Evolutionary conservation across 2,797 vertebrate species (phyloP), one percentile per base, ranked within the genome.

Genomic region (Anguilla marmorata): DNA sequence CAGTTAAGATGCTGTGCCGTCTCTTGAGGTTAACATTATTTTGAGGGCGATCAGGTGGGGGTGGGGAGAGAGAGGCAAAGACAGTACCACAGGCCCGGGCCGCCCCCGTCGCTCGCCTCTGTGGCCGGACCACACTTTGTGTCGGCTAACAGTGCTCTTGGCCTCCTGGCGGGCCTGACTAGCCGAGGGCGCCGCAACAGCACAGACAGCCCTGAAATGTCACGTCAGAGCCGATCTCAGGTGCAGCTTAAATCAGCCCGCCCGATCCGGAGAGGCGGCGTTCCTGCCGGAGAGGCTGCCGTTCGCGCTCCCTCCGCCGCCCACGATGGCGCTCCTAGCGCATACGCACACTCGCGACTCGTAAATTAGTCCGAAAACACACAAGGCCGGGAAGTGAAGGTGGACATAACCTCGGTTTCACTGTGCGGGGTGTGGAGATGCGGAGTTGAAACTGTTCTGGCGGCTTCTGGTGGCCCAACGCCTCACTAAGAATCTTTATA

Each of bases 291-390:
- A 88, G 87, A 19, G 0, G 89, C 90, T 87, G 69, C 86, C 30
- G 50, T 21, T 72, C 33, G 21, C 11, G n/a, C 48, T 80, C n/a
- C 69, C 69, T 48, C 37, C 33, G 19, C 33, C 4, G 16, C 0
- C 33, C 69, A 24, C 0, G 89, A 91, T 92, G 91, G 90, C 92
- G 91, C 91, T 85, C 88, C 88, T 90, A 90, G 88, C 89, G 91
- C 88, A 87, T 85, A 69, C 94, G 93, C 90, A 92, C 93, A 91
- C 88, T 60, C 9, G 87, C 91, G 94, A 93, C 90, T 93, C 93
- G 94, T 92, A 85, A 88, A 90, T 89, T 89, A 92, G 86, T 89
- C 88, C 89, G 91, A 93, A 93, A 84, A 87, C 85, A 86, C 84
- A 87, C 27, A 72, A n/a, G 69, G 69, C n/a, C 9, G 7, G n/a